Base-by-base conservation (phyloP, 2,797 vertebrate species). In the Etheostoma nigrum region DNA sequence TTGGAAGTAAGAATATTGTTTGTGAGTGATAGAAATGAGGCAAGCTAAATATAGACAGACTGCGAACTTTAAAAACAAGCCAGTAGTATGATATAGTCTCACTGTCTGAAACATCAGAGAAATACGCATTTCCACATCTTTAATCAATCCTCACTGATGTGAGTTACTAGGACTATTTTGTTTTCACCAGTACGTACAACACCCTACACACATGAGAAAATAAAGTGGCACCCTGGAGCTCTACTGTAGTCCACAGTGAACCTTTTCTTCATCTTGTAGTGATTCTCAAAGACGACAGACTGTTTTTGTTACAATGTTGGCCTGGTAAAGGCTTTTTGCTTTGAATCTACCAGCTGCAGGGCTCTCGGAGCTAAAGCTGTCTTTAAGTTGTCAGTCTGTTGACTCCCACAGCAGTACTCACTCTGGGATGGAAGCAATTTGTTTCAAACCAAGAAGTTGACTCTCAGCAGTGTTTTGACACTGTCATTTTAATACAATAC, bases 371-470 rank as follows among this genome's bases (percentile, higher is more conserved):
- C 63, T 67, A 67, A 83, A 74, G 58, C 83, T 70, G 79, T 74
- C 72, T 72, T 74, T 63, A 65, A 75, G 59, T 78, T 85, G 81
- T 90, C 83, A 81, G 71, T 74, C 72, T 76, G 78, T 48, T 67
- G 67, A 76, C 83, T 86, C 75, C 84, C 79, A 77, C 69, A 84
- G 82, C 59, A 51, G 57, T 44, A n/a, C 27, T 48, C 73, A 55
- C 47, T 62, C 27, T 25, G 40, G 73, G 44, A 78, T 82, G 76
- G 74, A 86, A 90, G 67, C 84, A 78, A 79, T 85, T 84, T 76
- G 67, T 80, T 85, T 83, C 12, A 67, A 79, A 82, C 51, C 21
- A 8, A 67, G 57, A 23, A 16, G 7, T 4, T 61, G 27, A 54
- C 27, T 69, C 51, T 42, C 48, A 10, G 16, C 33, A 11, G 15